A percentile compares a stretch with the other conserved stretches of the same genome.
phyloP scores from a whole-genome alignment of 2,888 invertebrate genomes.

The Metacarcinus magister region DNA sequence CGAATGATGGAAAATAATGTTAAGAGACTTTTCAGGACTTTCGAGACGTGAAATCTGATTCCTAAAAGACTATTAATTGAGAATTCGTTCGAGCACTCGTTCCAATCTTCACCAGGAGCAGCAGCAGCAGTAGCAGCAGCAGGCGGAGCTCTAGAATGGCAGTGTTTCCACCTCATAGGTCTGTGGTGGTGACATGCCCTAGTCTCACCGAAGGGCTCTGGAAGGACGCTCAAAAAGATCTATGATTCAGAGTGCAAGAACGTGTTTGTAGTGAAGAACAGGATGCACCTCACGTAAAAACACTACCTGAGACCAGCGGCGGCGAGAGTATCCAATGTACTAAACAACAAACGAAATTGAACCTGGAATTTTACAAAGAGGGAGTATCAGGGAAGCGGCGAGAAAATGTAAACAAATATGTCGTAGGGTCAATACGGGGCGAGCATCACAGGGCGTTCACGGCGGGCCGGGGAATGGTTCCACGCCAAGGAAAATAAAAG shows the following conservation, averaged over 20 bases:
- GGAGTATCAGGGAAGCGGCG: background rate
- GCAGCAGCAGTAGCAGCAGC: background rate
- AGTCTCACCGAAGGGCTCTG: background rate
- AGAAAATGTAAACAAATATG: slow-evolving; percentile 15
- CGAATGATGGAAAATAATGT: background rate
- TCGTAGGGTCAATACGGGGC: background rate
- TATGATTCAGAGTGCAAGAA: background rate
- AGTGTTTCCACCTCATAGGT: background rate
- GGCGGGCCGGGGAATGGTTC: background rate
- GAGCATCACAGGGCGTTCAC: background rate
- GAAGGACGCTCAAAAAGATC: background rate
- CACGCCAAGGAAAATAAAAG: background rate
- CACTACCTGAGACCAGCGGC: background rate
- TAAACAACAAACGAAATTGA: slow-evolving; percentile 1
- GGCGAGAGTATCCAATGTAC: background rate
- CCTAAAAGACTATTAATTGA: slow-evolving; percentile 38
- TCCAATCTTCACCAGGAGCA: background rate
- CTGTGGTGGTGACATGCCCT: background rate
- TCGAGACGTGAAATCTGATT: background rate
- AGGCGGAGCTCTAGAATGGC: background rate
- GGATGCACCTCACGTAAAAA: background rate
- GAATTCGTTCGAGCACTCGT: background rate
- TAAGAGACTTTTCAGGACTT: slow-evolving; percentile 2
- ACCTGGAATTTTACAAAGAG: background rate
- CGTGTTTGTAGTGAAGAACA: background rate